Evolutionary conservation across 30 jellyfish, hydroid and myxozoan species (phyloP), one percentile per base, ranked within the genome.

Genomic region (Aurelia sp.): DNA sequence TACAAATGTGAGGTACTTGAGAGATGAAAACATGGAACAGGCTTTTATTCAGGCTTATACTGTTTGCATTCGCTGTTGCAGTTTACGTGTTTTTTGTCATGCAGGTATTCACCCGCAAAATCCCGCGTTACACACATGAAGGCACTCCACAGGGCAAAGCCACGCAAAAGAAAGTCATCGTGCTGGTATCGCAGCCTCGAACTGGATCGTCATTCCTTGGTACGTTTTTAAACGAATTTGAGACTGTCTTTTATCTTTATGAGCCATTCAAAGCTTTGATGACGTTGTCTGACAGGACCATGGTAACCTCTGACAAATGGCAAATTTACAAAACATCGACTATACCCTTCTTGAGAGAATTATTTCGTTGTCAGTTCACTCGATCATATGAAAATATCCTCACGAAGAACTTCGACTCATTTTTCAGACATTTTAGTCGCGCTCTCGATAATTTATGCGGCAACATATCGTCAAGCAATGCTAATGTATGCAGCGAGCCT

Each of bases 141-240:
- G 55, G 55, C 15, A 13, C 69, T 18, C 33, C 24, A 18, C 33
- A 18, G 0, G 69, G 3, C 33, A 18, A n/a, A 59, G 33, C 68
- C 20, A 63, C 90, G 17, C 82, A 65, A 15, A 53, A 47, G 24
- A 88, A 72, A 21, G 61, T 81, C 24, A 27, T 89, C 22, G 81
- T 89, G 16, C 85, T 89, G 16, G 78, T 89, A 13, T 89, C 97
- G 20, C 93, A 81, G 87, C 97, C 97, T 38, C 93, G 93, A 4
- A 79, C 97, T 41, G 97, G 97, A 9, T 89, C 97, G 3, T 40
- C 97, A 18, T 81, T 74, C 60, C 80, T 89, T n/a, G 86, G 97
- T 38, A 75, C 67, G 33, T 50, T 89, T 79, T 21, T 89, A 72
- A 81, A 81, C 61, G 63, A 65, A 22, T 48, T 75, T 12, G 59